These are phyloP conservation scores for Palloptera scutellata DNA, from an alignment of 2,888 invertebrate genomes.

Conservation along the genomic window DNA sequence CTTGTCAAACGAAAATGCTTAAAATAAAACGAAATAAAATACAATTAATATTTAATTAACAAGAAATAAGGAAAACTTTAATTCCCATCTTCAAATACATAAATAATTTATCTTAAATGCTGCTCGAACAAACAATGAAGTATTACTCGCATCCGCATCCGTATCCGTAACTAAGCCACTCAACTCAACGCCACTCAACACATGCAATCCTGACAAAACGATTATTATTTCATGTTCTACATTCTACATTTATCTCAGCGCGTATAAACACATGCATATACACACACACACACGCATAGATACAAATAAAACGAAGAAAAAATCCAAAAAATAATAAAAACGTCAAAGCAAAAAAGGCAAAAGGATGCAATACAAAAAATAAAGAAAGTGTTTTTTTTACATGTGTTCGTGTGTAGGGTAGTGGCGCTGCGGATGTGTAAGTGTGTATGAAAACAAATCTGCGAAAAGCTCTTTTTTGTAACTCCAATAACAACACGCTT, in stretches of 20 bases:
- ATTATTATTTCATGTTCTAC: slow-evolving; percentile 30
- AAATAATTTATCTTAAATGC: not conserved
- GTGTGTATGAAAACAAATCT: too few relatives aligned
- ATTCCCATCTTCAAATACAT: not conserved
- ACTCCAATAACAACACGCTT: too few relatives aligned
- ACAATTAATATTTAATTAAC: not conserved
- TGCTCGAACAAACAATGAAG: not conserved
- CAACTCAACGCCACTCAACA: slow-evolving; percentile 10
- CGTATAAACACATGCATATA: slow-evolving; percentile 3
- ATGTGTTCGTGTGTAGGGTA: too few relatives aligned
- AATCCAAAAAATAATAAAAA: slow-evolving; percentile 7
- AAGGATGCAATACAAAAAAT: slow-evolving; percentile 6
- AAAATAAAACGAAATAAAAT: not conserved
- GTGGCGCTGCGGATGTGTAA: too few relatives aligned
- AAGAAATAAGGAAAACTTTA: not conserved
- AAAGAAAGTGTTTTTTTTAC: not conserved
- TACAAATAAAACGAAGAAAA: slow-evolving; percentile 14
- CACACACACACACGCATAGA: not conserved
- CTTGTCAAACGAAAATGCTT: not conserved
- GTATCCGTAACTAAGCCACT: too few relatives aligned
- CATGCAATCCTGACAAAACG: slow-evolving; percentile 20
- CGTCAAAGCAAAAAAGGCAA: not conserved
- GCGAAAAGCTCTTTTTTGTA: too few relatives aligned
- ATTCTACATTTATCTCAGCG: slow-evolving; percentile 12
- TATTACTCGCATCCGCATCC: not conserved